Evolutionary conservation across 2,888 invertebrate species (phyloP).

Genomic region (Hypselothyrea guttata): DNA sequence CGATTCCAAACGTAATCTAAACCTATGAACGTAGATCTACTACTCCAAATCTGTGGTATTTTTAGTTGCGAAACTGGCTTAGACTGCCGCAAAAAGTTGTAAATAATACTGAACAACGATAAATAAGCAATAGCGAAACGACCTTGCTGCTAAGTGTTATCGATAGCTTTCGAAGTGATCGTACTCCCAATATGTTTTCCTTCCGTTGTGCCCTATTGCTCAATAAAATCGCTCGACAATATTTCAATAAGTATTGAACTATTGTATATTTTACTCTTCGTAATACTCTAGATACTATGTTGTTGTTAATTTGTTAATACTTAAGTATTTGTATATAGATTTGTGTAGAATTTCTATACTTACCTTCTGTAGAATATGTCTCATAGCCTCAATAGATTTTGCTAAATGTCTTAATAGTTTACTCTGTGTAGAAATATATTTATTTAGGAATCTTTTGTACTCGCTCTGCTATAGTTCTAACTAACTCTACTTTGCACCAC

Average conservation of each 20-base stretch:
- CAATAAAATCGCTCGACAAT: no score
- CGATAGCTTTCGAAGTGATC: no score
- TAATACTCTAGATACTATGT: constrained; percentile 25
- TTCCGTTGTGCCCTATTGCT: not conserved
- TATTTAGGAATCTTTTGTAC: no score
- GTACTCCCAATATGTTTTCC: not conserved
- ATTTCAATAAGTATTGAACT: no score
- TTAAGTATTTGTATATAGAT: constrained; percentile 15
- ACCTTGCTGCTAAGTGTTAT: no score
- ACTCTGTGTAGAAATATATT: constrained; percentile 30
- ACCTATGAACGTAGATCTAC: not conserved
- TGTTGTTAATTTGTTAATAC: constrained; percentile 24
- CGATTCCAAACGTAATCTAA: not conserved
- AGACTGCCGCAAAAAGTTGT: no score
- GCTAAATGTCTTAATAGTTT: constrained; percentile 28
- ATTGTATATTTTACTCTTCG: constrained; percentile 3
- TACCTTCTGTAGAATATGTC: constrained; percentile 14
- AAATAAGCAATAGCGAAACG: no score
- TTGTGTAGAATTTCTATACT: constrained; percentile 27
- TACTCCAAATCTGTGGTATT: not conserved
- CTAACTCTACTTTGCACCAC: not conserved
- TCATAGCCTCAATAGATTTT: constrained; percentile 20
- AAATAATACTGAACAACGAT: no score
- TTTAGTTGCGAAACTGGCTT: no score
- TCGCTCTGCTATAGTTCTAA: not conserved